Evolutionary conservation across 2,797 vertebrate genomes (phyloP), one percentile per base, ranked within the genome.

Genomic region (Ptychobarbus kaznakovi): DNA sequence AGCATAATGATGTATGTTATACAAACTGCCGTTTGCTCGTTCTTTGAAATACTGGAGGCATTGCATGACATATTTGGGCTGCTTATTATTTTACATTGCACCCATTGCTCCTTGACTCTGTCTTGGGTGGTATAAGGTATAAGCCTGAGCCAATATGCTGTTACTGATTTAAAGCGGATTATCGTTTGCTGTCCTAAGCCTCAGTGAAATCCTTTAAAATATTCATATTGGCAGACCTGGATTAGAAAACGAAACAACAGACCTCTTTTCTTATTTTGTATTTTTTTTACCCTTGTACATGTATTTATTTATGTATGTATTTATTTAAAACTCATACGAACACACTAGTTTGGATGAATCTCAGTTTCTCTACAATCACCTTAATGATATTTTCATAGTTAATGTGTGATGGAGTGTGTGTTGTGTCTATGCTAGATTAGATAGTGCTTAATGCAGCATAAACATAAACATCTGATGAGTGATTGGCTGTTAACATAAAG

Each of bases 111-210:
- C 92, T 93, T 91, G 85, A 89, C 90, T 91, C 91, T 90, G 90
- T 78, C 90, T 93, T 93, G 91, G 90, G 90, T 84, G 87, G 80
- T 91, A 91, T 90, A 90, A 91, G 89, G 90, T 88, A 80, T 83
- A 93, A 92, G 89, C 91, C 89, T 87, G 87, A 89, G 87, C 92
- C 93, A 93, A 92, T 93, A 93, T 92, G 93, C 88, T 94, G 92
- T 91, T 93, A 93, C 92, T 93, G 94, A 94, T 95, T 93, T 94
- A 93, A 94, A 93, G 92, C 87, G 92, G 93, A 93, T 94, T 94
- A 94, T 88, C 89, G 92, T 90, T 90, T 94, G 92, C 92, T 92
- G 88, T 89, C 91, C 92, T 92, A 94, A 94, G 86, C 92, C 91
- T 90, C 76, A 90, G 89, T 90, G 91, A 89, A 93, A 94, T 94